These are phyloP conservation scores for Dicerorhinus sumatrensis DNA, from an alignment of 2,113 vertebrate species.

Conservation along the genomic window DNA sequence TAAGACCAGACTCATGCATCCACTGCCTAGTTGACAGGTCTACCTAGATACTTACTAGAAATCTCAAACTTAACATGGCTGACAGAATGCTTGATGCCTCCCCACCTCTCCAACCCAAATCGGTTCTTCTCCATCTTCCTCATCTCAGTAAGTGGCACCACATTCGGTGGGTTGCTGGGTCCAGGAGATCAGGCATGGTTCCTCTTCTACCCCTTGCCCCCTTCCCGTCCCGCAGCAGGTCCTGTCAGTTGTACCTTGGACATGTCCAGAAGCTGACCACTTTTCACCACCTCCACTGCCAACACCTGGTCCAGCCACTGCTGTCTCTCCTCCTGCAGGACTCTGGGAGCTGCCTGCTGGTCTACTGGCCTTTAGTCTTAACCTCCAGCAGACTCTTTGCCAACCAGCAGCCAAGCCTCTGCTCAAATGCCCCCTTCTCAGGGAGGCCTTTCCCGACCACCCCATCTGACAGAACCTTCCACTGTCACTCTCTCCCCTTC, in stretches of 20 bases:
- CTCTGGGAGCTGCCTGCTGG: neutral
- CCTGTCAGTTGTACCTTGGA: neutral
- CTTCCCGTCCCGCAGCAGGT: too few species aligned
- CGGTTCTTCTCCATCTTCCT: neutral
- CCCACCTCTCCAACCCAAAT: neutral
- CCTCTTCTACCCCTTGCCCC: neutral
- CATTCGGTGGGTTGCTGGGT: neutral
- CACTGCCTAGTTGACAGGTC: neutral
- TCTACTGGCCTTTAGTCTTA: neutral
- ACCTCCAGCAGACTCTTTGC: neutral
- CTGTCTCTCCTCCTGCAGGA: neutral
- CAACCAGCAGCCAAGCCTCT: neutral
- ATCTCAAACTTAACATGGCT: neutral
- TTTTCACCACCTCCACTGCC: neutral
- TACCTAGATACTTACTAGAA: neutral
- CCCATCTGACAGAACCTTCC: neutral
- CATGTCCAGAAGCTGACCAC: neutral
- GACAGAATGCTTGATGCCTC: neutral
- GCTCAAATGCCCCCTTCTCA: neutral
- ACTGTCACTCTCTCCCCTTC: neutral
- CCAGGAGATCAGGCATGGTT: accelerated
- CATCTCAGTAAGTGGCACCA: neutral
- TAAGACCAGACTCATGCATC: neutral
- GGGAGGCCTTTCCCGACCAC: neutral
- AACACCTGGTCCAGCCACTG: neutral